These are phyloP conservation scores for Clepsis dumicolana DNA, from an alignment of 2,888 invertebrate genomes.

Conservation along the genomic window DNA sequence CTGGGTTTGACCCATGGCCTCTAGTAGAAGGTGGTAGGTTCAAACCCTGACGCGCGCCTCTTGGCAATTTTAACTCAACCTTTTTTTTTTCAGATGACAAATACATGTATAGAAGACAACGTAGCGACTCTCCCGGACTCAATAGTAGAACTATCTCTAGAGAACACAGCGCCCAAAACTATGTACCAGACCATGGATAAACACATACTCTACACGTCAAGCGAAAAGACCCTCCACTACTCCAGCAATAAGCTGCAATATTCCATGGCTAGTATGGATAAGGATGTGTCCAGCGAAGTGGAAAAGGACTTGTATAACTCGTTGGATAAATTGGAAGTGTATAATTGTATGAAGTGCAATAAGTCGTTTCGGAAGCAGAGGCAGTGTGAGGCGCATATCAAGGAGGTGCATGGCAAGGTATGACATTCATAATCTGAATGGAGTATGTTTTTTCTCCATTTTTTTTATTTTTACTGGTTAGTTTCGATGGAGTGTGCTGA, in stretches of 20 bases:
- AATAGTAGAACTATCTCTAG: conserved; percentile 79
- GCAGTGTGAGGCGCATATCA: conserved; percentile 87
- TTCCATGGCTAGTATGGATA: conserved; percentile 72
- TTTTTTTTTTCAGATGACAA: conserved; percentile 67
- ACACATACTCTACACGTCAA: conserved; percentile 71
- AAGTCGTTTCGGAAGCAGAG: conserved; percentile 88
- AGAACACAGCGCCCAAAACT: conserved; percentile 76
- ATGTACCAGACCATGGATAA: conserved; percentile 79
- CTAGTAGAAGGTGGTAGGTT: too few relatives aligned
- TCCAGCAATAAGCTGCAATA: conserved; percentile 71
- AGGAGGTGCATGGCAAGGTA: conserved; percentile 83
- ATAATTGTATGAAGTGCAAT: conserved; percentile 75
- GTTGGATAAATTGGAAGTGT: conserved; percentile 69
- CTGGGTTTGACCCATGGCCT: too few relatives aligned
- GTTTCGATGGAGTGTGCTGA: too few relatives aligned
- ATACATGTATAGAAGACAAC: conserved; percentile 79
- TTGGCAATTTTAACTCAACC: too few relatives aligned
- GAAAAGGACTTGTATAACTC: conserved; percentile 73
- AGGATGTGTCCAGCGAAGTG: conserved; percentile 57
- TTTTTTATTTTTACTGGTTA: neutral
- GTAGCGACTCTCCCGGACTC: conserved; percentile 77
- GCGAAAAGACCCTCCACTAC: conserved; percentile 70
- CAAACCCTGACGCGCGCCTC: too few relatives aligned
- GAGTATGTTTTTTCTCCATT: neutral
- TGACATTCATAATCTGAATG: conserved; percentile 3